These are phyloP conservation scores for Teleogryllus occipitalis DNA, from an alignment of 1,140 invertebrate species.

Conservation along the genomic window DNA sequence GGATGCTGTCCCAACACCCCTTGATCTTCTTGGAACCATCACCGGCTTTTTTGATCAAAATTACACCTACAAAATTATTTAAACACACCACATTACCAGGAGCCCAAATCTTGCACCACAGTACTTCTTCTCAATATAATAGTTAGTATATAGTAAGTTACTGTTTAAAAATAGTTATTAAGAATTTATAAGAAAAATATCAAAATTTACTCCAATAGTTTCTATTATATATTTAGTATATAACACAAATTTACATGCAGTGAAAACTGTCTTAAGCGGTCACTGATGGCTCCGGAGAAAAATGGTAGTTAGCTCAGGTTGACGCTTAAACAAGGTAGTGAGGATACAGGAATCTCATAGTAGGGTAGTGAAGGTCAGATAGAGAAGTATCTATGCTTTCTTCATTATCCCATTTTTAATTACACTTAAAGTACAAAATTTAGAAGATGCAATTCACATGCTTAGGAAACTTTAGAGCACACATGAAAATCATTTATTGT, in stretches of 20 bases:
- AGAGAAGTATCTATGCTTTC: too few species aligned
- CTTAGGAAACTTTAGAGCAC: too few species aligned
- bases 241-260: background rate
- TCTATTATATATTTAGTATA: background rate
- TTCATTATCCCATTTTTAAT: too few species aligned
- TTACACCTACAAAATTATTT: conserved; percentile 60
- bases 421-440: too few species aligned
- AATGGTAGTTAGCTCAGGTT: too few species aligned
- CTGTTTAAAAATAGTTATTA: background rate
- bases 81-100: background rate
- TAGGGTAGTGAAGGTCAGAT: too few species aligned
- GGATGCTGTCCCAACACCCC: conserved; percentile 99
- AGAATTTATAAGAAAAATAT: background rate
- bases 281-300: too few species aligned
- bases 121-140: background rate
- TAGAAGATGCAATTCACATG: too few species aligned
- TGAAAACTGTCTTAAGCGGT: too few species aligned
- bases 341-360: too few species aligned
- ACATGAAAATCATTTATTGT: too few species aligned
- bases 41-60: conserved; percentile 97
- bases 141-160: background rate
- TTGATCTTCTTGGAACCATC: conserved; percentile 96
- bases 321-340: too few species aligned
- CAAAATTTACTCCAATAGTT: background rate
- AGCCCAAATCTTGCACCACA: background rate